Evolutionary conservation across 1,140 invertebrate genomes (phyloP), one percentile per base, ranked within the genome.

Genomic region (Musca domestica): DNA sequence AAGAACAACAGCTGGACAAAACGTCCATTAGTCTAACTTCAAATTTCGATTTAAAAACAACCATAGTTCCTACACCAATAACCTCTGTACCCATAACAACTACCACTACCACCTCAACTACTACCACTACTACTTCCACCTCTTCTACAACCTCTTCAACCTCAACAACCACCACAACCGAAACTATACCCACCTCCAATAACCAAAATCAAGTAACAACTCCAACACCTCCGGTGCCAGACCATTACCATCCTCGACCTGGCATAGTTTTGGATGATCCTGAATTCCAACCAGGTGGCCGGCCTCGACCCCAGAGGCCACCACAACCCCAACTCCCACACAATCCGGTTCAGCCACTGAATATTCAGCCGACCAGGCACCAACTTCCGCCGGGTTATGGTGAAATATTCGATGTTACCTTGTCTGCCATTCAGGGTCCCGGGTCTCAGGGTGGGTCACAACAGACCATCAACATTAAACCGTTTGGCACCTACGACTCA

Each of bases 381-480:
- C 74, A 80, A 58, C 72, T 83, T 30, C 85, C 83, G 0, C 77
- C 77, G 0, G 85, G 84, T 0, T 86, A 86, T 68, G 91, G 92
- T 4, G 92, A 95, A 74, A 90, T 94, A 25, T 95, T 95, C 76
- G 93, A 95, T 73, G 89, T 95, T 0, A 94, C 93, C 0, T 89
- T 95, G 1, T 93, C 92, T 0, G 93, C 92, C 3, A 90, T 94
- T 63, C 93, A 95, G 77, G 92, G 92, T 49, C 90, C 90, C 0
- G 90, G 90, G 14, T 73, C 76, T 7, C 85, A 84, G 71, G 83
- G 84, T 48, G 81, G 81, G 23, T 81, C 84, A 2, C 72, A 81
- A 56, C 80, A 81, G 69, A 82, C 80, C 5, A 79, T 81, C 64
- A 81, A 81, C 34, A 81, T 82, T 14, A 81, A 81, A 71, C 80